Base-by-base conservation (phyloP, 2,888 invertebrate genomes). In the Brachyptera risi region DNA sequence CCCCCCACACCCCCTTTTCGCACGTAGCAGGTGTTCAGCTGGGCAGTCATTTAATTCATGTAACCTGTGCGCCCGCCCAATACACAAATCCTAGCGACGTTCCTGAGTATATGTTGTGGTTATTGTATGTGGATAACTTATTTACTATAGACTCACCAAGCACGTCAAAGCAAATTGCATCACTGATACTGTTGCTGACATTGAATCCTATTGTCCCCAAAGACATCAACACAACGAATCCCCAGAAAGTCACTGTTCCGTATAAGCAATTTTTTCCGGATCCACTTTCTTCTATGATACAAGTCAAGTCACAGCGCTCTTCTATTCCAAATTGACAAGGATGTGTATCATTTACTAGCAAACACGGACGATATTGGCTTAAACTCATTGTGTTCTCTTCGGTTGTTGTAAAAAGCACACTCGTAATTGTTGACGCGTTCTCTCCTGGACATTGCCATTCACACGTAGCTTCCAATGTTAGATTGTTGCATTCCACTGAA, bases 121-220 rank as follows among this genome's bases (percentile, higher is more conserved):
- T n/a, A n/a, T n/a, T n/a, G n/a, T n/a, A n/a, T n/a, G n/a, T n/a
- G n/a, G n/a, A n/a, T n/a, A n/a, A n/a, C n/a, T n/a, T n/a, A n/a
- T n/a, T n/a, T n/a, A n/a, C n/a, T n/a, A n/a, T n/a, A n/a, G 49
- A 73, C 78, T 77, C 73, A 84, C 90, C 91, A 38, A 96, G 78
- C 23, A 92, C 83, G 74, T 94, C 91, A 71, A 94, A 94, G 73
- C 93, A 92, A 27, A 95, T 87, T 0, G 94, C 92, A 74, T 96
- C 96, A 38, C 90, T 89, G 38, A 95, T 86, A 50, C 89, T 91
- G 69, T 93, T 90, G 31, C 87, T 84, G 0, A 95, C 92, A 72
- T 91, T 92, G 71, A 87, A 92, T 2, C 88, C 87, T 61, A 91
- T 87, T 1, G 85, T 88, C 26, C 90, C 90, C 1, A 88, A 65